Percentiles rank a stretch among this genome's conserved stretches.
Evolutionary conservation across 2,113 vertebrate species (phyloP).

Genomic region (Accipiter virgatus): DNA sequence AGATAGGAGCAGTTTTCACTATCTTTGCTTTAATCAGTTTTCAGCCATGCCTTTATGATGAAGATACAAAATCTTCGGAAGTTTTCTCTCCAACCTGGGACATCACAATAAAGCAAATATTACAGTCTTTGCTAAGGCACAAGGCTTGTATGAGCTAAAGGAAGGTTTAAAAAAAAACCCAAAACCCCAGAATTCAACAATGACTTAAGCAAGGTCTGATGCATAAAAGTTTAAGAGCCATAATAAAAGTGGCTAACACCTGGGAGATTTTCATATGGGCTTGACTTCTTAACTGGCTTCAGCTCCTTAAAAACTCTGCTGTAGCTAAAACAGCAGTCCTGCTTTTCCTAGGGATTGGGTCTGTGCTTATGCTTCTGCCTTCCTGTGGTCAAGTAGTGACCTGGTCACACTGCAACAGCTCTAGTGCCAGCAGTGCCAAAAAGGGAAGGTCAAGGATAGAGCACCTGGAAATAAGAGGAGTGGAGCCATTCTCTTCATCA

Average conservation of each 20-base stretch:
- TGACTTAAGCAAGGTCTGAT: background rate
- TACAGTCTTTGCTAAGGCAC: background rate
- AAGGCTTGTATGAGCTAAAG: background rate
- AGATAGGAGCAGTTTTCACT: background rate
- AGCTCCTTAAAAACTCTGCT: background rate
- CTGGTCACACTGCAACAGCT: background rate
- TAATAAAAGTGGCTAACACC: background rate
- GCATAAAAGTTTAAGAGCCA: background rate
- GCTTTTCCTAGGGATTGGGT: accelerated
- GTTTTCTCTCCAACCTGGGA: background rate
- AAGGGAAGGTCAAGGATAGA: background rate
- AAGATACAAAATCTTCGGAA: background rate
- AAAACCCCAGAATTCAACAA: background rate
- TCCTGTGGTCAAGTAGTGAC: background rate
- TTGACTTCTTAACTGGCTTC: background rate
- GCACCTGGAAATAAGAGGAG: background rate
- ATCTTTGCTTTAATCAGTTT: background rate
- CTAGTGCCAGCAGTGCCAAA: background rate
- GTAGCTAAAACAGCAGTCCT: background rate
- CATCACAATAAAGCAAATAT: background rate
- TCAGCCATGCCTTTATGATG: background rate
- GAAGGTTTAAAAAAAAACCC: background rate
- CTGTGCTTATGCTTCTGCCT: background rate
- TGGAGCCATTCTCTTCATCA: background rate
- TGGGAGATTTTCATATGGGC: background rate